Percentiles rank a stretch among this genome's conserved stretches.
phyloP scores from a whole-genome alignment of 2,113 vertebrate genomes.

The Struthidea cinerea region DNA sequence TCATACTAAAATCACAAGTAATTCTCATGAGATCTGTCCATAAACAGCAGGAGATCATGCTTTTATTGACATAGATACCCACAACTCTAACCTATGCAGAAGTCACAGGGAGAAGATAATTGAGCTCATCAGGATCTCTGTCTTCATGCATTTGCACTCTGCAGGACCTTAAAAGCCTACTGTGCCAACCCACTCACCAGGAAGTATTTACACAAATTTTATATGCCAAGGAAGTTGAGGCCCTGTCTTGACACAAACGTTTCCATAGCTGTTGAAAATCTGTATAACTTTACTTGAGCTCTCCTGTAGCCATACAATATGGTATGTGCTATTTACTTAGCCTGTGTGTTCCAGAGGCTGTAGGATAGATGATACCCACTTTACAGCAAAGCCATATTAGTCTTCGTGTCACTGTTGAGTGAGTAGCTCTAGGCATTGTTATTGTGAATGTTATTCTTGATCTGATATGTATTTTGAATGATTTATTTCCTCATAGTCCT shows the following conservation, averaged over 20 bases:
- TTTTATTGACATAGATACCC: background rate
- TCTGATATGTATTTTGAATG: background rate
- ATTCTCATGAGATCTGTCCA: background rate
- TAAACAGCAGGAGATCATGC: background rate
- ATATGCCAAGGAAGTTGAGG: background rate
- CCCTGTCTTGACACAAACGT: background rate
- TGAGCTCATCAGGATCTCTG: background rate
- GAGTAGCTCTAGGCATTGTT: background rate
- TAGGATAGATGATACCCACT: background rate
- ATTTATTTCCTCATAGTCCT: constrained; percentile 24
- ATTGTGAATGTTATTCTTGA: constrained; percentile 6
- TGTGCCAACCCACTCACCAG: background rate
- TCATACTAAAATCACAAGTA: background rate
- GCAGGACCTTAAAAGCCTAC: background rate
- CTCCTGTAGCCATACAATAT: background rate
- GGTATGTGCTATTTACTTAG: background rate
- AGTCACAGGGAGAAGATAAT: background rate
- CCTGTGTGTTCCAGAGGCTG: background rate
- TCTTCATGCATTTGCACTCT: background rate
- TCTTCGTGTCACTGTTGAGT: background rate
- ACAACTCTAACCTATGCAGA: background rate
- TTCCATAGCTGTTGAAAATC: background rate
- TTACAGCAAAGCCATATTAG: background rate
- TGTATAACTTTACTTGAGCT: background rate
- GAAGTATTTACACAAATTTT: background rate